Conservation (phyloP, 1,140 invertebrate species). For the Laupala kohalensis region DNA sequence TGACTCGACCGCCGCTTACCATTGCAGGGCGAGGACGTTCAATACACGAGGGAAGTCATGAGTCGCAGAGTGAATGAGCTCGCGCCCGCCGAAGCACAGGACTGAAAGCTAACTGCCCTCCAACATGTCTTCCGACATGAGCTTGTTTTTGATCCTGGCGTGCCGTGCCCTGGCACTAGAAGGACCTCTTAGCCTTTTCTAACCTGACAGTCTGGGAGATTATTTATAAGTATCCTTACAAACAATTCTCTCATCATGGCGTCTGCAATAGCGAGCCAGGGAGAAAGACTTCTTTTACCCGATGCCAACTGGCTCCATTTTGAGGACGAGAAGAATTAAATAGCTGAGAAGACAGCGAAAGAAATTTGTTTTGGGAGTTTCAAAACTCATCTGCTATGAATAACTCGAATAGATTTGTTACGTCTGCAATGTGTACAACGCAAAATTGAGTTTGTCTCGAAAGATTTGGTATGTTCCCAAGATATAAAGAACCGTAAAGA, state of each 20-base stretch:
- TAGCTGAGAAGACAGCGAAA: constrained; percentile 1
- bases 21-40: neutral
- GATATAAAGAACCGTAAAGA: too few species aligned
- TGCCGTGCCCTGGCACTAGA: neutral
- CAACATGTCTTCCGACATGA: neutral
- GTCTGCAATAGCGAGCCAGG: neutral
- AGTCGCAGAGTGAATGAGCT: neutral
- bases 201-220: neutral
- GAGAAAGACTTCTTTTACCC: constrained; percentile 2
- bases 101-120: neutral
- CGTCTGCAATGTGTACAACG: neutral
- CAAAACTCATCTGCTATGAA: constrained; percentile 1
- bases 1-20: neutral
- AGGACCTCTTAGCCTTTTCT: neutral
- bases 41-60: neutral
- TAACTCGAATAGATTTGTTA: neutral
- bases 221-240: neutral
- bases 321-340: constrained; percentile 3
- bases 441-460: too few species aligned
- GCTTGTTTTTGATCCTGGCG: neutral
- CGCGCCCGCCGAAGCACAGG: neutral
- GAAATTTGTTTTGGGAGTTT: neutral
- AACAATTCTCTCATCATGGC: neutral
- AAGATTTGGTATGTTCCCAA: too few species aligned
- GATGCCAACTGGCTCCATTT: constrained; percentile 3